phyloP scores from a whole-genome alignment of 2,797 vertebrate genomes.

The Lepus oiostolus region DNA sequence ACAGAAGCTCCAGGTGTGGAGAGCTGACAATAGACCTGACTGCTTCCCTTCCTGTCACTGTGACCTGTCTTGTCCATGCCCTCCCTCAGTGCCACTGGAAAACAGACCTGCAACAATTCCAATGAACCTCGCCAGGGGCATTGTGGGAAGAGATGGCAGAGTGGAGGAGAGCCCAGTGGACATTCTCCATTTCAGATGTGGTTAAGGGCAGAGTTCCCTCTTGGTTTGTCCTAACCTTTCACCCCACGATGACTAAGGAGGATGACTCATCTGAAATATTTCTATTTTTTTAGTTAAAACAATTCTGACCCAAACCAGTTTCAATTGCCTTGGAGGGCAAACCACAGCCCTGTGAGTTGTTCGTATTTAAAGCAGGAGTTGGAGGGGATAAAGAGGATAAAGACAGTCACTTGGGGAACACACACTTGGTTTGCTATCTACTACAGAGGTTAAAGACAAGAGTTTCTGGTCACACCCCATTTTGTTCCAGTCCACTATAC shows the following conservation, averaged over 20 bases:
- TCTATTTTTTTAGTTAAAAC: conserved; percentile 71
- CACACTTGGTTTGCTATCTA: neutral
- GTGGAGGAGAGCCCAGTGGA: neutral
- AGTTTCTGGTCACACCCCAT: conserved; percentile 16
- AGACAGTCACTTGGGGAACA: neutral
- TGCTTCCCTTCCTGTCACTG: neutral
- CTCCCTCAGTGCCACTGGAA: neutral
- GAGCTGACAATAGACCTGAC: neutral
- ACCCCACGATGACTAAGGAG: conserved; percentile 68
- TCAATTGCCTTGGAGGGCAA: conserved; percentile 45
- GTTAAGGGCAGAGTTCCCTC: conserved; percentile 66
- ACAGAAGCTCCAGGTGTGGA: neutral
- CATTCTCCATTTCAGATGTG: conserved; percentile 66
- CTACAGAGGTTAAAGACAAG: conserved; percentile 14
- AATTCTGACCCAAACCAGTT: conserved; percentile 59
- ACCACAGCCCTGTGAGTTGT: conserved; percentile 36
- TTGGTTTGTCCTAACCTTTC: conserved; percentile 60
- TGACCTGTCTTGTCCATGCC: neutral
- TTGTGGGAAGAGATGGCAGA: neutral
- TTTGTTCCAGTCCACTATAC: conserved; percentile 42
- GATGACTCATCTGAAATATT: conserved; percentile 74
- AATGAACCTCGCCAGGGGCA: neutral
- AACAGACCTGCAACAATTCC: neutral
- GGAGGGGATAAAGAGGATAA: neutral
- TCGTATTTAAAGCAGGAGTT: conserved; percentile 52